Evolutionary conservation across 2,113 vertebrate species (phyloP), one percentile per base, ranked within the genome.

Genomic region (Coryphaenoides rupestris): DNA sequence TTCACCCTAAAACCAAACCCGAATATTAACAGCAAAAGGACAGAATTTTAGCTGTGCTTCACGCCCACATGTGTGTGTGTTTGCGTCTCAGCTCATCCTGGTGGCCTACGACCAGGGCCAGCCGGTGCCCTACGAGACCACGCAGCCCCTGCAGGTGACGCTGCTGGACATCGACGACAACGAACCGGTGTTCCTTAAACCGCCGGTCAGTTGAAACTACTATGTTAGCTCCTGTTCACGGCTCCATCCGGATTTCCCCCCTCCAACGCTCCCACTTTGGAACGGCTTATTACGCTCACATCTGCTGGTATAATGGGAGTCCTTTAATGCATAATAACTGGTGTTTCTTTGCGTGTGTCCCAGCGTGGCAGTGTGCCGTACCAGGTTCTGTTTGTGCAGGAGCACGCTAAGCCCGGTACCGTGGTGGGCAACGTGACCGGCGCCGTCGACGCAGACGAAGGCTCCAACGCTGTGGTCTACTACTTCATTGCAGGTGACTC

Each of bases 121-220:
- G 75, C 97, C 97, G 0, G 92, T 98, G 58, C 91, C 93, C 1
- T 99, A 99, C 0, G 97, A 99, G 89, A 95, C 95, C 66, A 98
- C 95, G 72, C 97, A 97, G 84, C 94, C 94, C 2, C 92, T 99
- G 69, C 95, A 96, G 86, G 88, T 99, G 59, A 90, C 90, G 0
- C 87, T 99, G 3, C 91, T 95, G 62, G 97, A 99, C 86, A 93
- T 99, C 0, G 97, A 99, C 2, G 97, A 99, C 87, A 99, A 99
- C 0, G 97, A 99, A 13, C 96, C 97, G 0, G 26, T 98, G 79
- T 99, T 99, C 83, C 84, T 95, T 73, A 95, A 93, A 80, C 95
- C 95, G 10, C 94, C 92, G 2, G 97, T 99, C 81, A 94, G 94
- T 61, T 50, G 47, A 6, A 50, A n/a, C 47, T 6, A 50, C 0